Evolutionary conservation across 2,888 invertebrate species (phyloP).

Genomic region (Scrobipalpa atriplicella): DNA sequence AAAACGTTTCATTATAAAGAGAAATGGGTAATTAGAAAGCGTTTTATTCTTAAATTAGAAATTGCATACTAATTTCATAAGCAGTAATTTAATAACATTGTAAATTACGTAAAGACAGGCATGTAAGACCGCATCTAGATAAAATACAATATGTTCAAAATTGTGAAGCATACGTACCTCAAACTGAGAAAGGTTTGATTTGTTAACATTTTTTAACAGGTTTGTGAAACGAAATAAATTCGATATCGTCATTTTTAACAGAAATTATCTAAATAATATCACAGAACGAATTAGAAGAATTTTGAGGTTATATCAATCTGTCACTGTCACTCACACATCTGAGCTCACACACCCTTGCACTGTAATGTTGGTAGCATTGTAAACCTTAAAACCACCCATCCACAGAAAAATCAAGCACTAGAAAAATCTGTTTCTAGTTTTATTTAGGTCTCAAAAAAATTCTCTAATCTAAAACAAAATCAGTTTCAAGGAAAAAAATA

Average conservation of each 20-base stretch:
- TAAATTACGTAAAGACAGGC: conserved; percentile 54
- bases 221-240: conserved; percentile 59
- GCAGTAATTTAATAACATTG: conserved; percentile 1
- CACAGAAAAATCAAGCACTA: neutral
- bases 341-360: conserved; percentile 12
- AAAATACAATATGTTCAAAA: neutral
- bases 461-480: neutral
- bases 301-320: conserved; percentile 51
- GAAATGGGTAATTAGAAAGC: neutral
- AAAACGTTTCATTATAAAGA: neutral
- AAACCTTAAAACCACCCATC: conserved; percentile 10
- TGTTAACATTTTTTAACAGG: conserved; percentile 52
- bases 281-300: conserved; percentile 42
- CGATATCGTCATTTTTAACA: conserved; percentile 63
- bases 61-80: neutral
- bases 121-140: neutral
- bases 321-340: too few relatives aligned
- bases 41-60: neutral
- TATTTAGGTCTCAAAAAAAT: neutral
- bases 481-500: too few relatives aligned
- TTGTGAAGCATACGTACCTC: conserved; percentile 49
- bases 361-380: conserved; percentile 34
- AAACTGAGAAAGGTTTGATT: conserved; percentile 53
- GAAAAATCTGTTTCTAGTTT: too few relatives aligned
- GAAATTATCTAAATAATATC: conserved; percentile 45